Conservation (phyloP, 2,888 invertebrate genomes). For the Eristalinus aeneus region DNA sequence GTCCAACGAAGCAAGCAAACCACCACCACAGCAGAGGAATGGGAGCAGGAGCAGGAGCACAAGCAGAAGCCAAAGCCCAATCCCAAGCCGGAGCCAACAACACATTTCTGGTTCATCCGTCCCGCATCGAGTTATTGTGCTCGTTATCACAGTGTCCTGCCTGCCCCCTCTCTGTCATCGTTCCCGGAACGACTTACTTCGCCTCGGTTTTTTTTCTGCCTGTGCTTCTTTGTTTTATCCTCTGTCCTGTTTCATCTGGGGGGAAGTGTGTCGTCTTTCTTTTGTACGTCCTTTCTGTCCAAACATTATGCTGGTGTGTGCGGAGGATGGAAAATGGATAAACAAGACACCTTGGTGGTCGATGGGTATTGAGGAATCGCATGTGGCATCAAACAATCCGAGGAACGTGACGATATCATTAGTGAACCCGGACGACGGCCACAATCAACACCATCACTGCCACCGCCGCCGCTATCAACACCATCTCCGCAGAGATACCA, state of each 20-base stretch:
- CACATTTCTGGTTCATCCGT: conserved; percentile 36
- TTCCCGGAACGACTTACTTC: conserved; percentile 38
- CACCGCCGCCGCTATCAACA: conserved; percentile 20
- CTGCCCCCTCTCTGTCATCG: conserved; percentile 26
- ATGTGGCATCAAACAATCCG: conserved; percentile 65
- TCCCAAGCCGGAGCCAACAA: conserved; percentile 6
- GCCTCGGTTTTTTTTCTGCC: conserved; percentile 5
- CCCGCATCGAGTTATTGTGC: conserved; percentile 62
- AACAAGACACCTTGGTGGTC: conserved; percentile 67
- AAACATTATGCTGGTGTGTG: conserved; percentile 55
- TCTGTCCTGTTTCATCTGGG: conserved; percentile 27
- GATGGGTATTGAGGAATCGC: conserved; percentile 58
- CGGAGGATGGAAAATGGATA: conserved; percentile 7
- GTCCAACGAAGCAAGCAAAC: conserved; percentile 42
- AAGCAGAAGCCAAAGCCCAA: not conserved
- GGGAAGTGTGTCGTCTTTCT: conserved; percentile 1
- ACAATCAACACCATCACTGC: not conserved
- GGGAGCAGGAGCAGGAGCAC: conserved; percentile 1
- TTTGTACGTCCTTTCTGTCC: conserved; percentile 44
- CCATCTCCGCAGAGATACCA: conserved; percentile 1
- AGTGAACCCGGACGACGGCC: conserved; percentile 37
- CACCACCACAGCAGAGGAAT: not conserved
- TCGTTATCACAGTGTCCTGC: conserved; percentile 59
- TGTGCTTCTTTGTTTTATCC: not conserved
- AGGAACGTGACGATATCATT: conserved; percentile 70